These are phyloP conservation scores for Pygoscelis adeliae DNA, from an alignment of 2,113 vertebrate species.

Conservation along the genomic window DNA sequence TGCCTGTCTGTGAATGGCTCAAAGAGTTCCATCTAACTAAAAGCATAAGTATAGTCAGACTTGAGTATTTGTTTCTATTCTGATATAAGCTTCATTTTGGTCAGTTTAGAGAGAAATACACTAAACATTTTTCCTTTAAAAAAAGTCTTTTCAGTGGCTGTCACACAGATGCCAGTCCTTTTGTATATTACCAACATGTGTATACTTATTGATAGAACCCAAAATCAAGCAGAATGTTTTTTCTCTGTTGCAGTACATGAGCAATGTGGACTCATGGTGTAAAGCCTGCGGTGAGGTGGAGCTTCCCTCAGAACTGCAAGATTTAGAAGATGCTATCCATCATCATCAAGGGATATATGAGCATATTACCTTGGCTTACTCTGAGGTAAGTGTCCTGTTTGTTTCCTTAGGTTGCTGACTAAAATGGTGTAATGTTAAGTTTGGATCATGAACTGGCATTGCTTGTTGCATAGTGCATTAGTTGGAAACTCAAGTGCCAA, in stretches of 20 bases:
- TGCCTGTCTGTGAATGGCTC: background rate
- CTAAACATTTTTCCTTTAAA: background rate
- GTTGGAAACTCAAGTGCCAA: background rate
- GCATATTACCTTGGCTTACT: conserved; percentile 92
- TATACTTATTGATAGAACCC: background rate
- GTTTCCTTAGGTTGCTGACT: background rate
- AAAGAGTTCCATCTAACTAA: background rate
- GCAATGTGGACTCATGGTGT: conserved; percentile 96
- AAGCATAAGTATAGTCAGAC: background rate
- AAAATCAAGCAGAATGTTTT: background rate
- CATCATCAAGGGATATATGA: conserved; percentile 98
- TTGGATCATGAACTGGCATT: background rate
- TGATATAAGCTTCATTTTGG: background rate
- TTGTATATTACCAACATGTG: background rate
- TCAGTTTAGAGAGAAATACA: background rate
- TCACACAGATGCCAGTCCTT: background rate
- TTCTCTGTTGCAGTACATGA: conserved; percentile 86
- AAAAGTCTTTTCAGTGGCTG: background rate
- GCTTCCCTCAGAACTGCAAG: conserved; percentile 95
- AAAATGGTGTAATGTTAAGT: background rate
- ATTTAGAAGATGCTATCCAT: conserved; percentile 96
- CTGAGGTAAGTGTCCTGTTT: conserved; percentile 81
- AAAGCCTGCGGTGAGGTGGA: conserved; percentile 97
- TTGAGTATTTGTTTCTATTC: background rate
- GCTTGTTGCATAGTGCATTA: background rate